Evolutionary conservation across 1,140 invertebrate species (phyloP).

Genomic region (Anastrepha obliqua): DNA sequence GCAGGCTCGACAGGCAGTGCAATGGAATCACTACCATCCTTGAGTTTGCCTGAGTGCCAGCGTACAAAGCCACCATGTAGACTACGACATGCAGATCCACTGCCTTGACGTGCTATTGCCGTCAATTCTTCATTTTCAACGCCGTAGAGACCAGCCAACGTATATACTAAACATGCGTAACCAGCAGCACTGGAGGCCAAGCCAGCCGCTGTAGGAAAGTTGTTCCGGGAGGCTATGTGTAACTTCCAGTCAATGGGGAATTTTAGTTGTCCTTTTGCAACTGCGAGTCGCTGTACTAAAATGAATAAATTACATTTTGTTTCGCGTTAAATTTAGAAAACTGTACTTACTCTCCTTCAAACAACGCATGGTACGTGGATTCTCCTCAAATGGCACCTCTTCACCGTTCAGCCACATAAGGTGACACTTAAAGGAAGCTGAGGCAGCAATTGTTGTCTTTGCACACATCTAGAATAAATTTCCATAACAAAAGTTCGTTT

Average conservation of each 20-base stretch:
- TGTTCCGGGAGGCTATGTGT: conserved; percentile 95
- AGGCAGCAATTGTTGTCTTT: conserved; percentile 89
- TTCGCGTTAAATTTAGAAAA: background rate
- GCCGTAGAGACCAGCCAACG: conserved; percentile 86
- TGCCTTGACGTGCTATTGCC: conserved; percentile 89
- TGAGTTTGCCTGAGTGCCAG: conserved; percentile 86
- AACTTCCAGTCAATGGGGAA: conserved; percentile 82
- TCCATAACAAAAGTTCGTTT: conserved; percentile 51
- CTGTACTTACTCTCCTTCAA: conserved; percentile 82
- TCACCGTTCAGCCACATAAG: conserved; percentile 93
- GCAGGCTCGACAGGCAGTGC: conserved; percentile 84
- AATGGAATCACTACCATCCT: conserved; percentile 88
- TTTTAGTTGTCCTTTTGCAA: conserved; percentile 70
- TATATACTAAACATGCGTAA: conserved; percentile 91
- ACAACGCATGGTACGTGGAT: conserved; percentile 85
- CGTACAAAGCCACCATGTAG: conserved; percentile 92
- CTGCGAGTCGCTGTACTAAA: conserved; percentile 72
- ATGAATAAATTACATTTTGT: background rate
- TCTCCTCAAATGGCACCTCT: conserved; percentile 83
- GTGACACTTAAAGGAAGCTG: conserved; percentile 83
- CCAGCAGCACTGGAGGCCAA: conserved; percentile 98
- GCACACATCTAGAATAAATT: conserved; percentile 84
- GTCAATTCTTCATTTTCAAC: conserved; percentile 87
- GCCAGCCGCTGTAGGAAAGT: conserved; percentile 99
- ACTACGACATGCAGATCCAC: conserved; percentile 97